Percentiles rank a stretch among this genome's conserved stretches.
Conservation (phyloP, 2,113 vertebrate species). For the Hypocryptadius cinnamomeus region DNA sequence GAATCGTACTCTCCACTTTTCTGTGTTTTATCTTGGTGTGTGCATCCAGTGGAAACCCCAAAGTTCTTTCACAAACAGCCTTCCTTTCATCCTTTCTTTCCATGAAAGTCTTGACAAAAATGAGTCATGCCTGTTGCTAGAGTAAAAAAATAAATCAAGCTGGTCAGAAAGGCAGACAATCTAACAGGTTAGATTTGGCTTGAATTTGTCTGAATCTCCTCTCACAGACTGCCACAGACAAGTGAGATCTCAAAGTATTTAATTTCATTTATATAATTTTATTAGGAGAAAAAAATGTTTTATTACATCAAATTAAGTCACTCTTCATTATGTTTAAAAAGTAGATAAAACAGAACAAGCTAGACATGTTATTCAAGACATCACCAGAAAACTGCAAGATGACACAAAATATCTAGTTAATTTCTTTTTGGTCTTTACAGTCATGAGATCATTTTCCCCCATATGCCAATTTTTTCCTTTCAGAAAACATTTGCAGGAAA, state of each 20-base stretch:
- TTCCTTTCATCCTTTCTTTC: constrained; percentile 7
- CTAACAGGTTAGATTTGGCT: not conserved
- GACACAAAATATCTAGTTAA: not conserved
- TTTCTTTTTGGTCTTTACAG: not conserved
- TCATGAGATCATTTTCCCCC: not conserved
- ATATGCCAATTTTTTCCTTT: not conserved
- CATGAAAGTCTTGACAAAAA: constrained; percentile 9
- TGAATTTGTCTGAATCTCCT: not conserved
- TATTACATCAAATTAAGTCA: not conserved
- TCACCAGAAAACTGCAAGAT: not conserved
- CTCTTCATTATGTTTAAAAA: not conserved
- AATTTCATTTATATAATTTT: not conserved
- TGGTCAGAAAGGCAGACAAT: not conserved
- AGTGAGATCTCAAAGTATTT: not conserved
- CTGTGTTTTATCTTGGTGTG: not conserved
- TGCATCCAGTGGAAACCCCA: not conserved
- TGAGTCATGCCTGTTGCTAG: constrained; percentile 8
- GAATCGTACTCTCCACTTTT: not conserved
- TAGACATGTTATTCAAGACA: not conserved
- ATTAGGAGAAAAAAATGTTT: not conserved
- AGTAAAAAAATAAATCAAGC: not conserved
- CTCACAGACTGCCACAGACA: not conserved
- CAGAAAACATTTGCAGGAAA: not conserved
- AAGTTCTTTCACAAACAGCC: not conserved
- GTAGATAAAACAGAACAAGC: not conserved